phyloP scores from a whole-genome alignment of 1,140 invertebrate species.

The Melitaea cinxia region DNA sequence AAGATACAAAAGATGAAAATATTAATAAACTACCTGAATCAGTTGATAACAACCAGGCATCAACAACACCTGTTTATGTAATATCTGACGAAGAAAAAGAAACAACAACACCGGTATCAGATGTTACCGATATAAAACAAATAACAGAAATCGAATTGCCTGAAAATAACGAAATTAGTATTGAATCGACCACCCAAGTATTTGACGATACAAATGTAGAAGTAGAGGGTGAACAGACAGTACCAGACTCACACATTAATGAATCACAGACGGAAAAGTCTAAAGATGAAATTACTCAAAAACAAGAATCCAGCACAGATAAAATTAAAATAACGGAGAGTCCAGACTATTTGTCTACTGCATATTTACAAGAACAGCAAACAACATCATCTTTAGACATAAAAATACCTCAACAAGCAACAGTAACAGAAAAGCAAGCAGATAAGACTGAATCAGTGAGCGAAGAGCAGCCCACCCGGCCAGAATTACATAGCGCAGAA shows the following conservation, averaged over 20 bases:
- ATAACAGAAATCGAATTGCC: neutral
- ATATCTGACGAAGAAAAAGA: neutral
- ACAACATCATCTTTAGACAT: neutral
- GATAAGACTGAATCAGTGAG: neutral
- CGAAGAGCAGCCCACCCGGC: neutral
- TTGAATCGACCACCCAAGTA: neutral
- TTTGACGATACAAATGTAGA: neutral
- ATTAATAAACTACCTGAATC: neutral
- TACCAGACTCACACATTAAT: neutral
- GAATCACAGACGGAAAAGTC: neutral
- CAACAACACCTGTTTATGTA: neutral
- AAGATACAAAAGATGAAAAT: neutral
- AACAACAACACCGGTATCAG: neutral
- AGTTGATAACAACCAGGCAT: neutral
- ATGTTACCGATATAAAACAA: neutral
- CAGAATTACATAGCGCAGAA: conserved; percentile 5
- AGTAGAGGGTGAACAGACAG: neutral
- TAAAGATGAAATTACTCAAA: neutral
- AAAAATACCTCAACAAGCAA: neutral
- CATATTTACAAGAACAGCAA: neutral
- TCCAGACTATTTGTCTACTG: neutral
- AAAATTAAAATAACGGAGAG: neutral
- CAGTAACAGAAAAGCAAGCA: neutral
- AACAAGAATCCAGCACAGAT: neutral
- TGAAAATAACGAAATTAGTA: neutral